These are phyloP conservation scores for Entelurus aequoreus DNA, from an alignment of 2,113 vertebrate genomes.

Conservation along the genomic window DNA sequence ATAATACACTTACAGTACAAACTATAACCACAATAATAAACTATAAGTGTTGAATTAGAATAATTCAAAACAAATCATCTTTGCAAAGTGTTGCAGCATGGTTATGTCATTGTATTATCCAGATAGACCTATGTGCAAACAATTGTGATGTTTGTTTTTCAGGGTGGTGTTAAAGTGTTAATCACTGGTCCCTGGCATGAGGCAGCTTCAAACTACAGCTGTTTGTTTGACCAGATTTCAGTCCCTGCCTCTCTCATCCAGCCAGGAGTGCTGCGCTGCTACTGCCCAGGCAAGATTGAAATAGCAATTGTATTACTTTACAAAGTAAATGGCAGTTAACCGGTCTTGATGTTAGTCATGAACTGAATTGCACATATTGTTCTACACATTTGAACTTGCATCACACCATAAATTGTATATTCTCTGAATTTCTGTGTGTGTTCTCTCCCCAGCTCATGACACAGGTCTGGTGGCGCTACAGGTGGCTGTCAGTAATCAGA, in stretches of 20 bases:
- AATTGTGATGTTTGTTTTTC: slow-evolving; percentile 27
- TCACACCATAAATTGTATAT: neutral
- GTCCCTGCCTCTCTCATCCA: slow-evolving; percentile 97
- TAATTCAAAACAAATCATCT: no score
- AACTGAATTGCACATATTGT: neutral
- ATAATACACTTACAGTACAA: no score
- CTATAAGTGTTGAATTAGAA: no score
- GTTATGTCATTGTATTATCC: no score
- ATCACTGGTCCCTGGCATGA: slow-evolving; percentile 98
- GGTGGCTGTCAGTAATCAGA: slow-evolving; percentile 97
- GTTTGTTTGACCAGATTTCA: slow-evolving; percentile 97
- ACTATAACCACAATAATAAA: no score
- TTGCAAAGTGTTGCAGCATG: no score
- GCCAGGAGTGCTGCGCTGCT: slow-evolving; percentile 95
- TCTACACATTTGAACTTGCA: neutral
- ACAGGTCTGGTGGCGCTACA: slow-evolving; percentile 97
- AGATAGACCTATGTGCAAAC: neutral
- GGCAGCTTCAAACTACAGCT: slow-evolving; percentile 95
- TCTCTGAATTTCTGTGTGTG: neutral
- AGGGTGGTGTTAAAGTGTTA: slow-evolving; percentile 98
- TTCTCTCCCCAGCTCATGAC: slow-evolving; percentile 84
- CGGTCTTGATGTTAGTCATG: neutral
- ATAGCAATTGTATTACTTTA: neutral
- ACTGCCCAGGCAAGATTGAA: slow-evolving; percentile 86
- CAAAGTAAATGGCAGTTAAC: neutral